These are phyloP conservation scores for Phymanthus crucifer DNA, from an alignment of 92 coral and sea anemone species.

Conservation along the genomic window DNA sequence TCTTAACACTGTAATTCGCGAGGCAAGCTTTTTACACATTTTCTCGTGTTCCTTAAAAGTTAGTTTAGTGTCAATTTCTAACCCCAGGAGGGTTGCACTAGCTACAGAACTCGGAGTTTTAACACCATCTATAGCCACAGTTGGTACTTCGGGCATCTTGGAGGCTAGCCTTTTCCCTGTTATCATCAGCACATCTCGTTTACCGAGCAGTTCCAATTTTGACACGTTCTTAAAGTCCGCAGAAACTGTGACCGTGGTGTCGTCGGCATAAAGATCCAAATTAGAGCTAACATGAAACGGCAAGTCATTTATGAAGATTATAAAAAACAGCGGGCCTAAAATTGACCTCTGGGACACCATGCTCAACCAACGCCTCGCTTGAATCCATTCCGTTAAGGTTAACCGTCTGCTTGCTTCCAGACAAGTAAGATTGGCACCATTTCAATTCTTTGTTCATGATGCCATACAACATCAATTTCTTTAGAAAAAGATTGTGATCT, in stretches of 20 bases:
- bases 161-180: constrained; percentile 30
- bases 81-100: neutral
- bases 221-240: constrained; percentile 3
- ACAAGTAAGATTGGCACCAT: neutral
- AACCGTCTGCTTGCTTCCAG: neutral
- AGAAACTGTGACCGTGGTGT: constrained; percentile 27
- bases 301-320: constrained; percentile 27
- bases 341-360: neutral
- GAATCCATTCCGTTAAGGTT: neutral
- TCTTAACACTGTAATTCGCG: neutral
- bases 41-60: neutral
- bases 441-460: neutral
- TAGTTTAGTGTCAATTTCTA: neutral
- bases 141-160: neutral
- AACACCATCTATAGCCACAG: neutral
- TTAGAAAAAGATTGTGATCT: neutral
- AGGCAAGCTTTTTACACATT: neutral
- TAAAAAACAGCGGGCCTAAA: constrained; percentile 12
- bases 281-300: constrained; percentile 10
- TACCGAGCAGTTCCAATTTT: too few species aligned
- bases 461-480: neutral
- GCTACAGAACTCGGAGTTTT: neutral
- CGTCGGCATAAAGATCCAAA: constrained; percentile 19
- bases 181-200: constrained; percentile 12
- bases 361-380: constrained; percentile 39